Base-by-base conservation (phyloP, 2,888 invertebrate species). In the Cephus runcator region DNA sequence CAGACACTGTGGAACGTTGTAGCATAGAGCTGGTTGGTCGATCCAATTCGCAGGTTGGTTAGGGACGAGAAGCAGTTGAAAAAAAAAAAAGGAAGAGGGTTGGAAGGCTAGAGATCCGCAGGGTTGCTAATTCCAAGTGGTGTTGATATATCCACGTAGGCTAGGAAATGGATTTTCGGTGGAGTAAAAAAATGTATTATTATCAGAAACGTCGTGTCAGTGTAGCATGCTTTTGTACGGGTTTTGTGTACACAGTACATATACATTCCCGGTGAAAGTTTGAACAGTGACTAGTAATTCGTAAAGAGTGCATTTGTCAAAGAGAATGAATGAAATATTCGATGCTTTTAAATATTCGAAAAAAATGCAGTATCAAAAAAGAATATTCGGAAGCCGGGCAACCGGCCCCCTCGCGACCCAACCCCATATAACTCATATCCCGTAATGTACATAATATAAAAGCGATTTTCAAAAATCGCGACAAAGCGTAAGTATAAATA, bases 141-240 rank as follows among this genome's bases (percentile, higher is more conserved):
- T 56, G 23, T 77, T 2, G 23, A 56, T 23, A 56, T 56, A 23
- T 9, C 23, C 23, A 23, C 23, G 6, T 9, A 73, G 78, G 69
- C 9, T 15, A n/a, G 34, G 69, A 76, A 76, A 76, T 76, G 77
- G 71, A 77, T 79, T 81, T 81, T 79, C 71, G 9, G 56, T 56
- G 6, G 56, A 56, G 23, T 23, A 9, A 9, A 56, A 56, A 23
- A 56, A 23, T 56, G 23, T 23, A 56, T 56, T 56, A 56, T 56
- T 56, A 56, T 9, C 23, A 9, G 23, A 56, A 56, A 56, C 9
- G 56, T 56, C 6, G 9, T 56, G 6, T 56, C 56, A 23, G 9
- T 15, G 23, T 23, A 56, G 23, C 23, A 23, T 56, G 56, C 56
- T 23, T 56, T 56, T 56, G 23, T 23, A 23, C 23, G 23, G 9